Base-by-base conservation (phyloP, 2,113 vertebrate species). In the Entomyzon cyanotis region DNA sequence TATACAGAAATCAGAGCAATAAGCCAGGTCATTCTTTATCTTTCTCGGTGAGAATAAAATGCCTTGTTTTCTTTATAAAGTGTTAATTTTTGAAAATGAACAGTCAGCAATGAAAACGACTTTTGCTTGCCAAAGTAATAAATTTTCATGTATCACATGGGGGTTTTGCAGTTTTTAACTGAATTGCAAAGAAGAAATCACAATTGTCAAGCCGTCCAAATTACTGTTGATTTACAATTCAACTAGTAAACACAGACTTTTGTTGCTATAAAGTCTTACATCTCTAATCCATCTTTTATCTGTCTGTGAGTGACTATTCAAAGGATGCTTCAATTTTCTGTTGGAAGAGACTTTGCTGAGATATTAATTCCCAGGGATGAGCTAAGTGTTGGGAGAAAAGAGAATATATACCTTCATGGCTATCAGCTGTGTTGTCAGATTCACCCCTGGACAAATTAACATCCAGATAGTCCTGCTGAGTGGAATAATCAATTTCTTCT, bases 401-500 rank as follows among this genome's bases (percentile, higher is more conserved):
- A 41, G n/a, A 84, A 27, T 39, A n/a, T 24, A 39, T 6, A 52
- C n/a, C 42, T 93, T 94, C 71, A 71, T 68, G 88, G 49, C 11
- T 63, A 81, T 93, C 73, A 94, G 35, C 55, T 80, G 28, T 31
- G 33, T 28, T 81, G 69, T 59, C 89, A 90, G 30, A 93, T 74
- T 93, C 24, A 75, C 77, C 62, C 50, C 42, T 84, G 37, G 56
- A 79, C 67, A 92, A 93, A 81, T 44, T 78, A 92, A 80, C 35
- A 86, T 64, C 22, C 70, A 27, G 73, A 79, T 50, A 79, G 58
- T 37, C 80, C 75, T 89, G 52, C 73, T 96, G 90, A 91, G 65
- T 80, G 56, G 49, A 93, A 94, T 86, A 95, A 95, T 71, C 83
- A 49, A 80, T 94, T 96, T 63, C 20, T 93, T 75, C 33, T 41